phyloP scores from a whole-genome alignment of 2,797 vertebrate species.

The Streptopelia turtur region DNA sequence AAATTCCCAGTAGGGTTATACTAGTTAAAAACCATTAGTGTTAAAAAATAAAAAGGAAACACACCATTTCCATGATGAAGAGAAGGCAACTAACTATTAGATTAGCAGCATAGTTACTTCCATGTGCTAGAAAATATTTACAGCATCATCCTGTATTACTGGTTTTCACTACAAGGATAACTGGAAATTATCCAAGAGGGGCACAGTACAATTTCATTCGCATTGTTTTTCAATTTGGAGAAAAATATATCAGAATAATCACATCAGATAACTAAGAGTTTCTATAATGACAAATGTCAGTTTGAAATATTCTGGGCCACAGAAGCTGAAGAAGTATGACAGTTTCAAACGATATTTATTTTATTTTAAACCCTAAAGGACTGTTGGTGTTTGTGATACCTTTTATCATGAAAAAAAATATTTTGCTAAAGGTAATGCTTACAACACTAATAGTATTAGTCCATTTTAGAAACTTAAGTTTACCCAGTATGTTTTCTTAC shows the following conservation, averaged over 20 bases:
- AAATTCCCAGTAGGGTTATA: background rate
- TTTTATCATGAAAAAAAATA: background rate
- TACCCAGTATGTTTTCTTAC: background rate
- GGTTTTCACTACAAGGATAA: background rate
- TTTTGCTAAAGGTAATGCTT: background rate
- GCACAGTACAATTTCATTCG: background rate
- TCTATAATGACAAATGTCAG: background rate
- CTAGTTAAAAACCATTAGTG: background rate
- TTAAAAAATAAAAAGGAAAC: background rate
- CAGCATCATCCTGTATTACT: background rate
- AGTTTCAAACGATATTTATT: background rate
- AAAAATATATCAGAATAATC: background rate
- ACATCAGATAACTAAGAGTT: background rate
- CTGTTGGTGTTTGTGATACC: background rate
- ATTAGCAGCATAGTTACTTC: background rate
- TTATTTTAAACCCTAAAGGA: background rate
- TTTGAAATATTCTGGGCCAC: background rate
- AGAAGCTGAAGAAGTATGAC: background rate
- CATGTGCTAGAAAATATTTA: constrained; percentile 14
- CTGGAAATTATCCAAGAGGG: background rate
- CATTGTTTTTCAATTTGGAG: background rate
- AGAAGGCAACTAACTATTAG: background rate
- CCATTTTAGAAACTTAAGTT: background rate
- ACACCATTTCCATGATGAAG: background rate
- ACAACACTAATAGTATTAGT: background rate